Conservation (phyloP, 2,797 vertebrate genomes). For the Acipenser ruthenus region DNA sequence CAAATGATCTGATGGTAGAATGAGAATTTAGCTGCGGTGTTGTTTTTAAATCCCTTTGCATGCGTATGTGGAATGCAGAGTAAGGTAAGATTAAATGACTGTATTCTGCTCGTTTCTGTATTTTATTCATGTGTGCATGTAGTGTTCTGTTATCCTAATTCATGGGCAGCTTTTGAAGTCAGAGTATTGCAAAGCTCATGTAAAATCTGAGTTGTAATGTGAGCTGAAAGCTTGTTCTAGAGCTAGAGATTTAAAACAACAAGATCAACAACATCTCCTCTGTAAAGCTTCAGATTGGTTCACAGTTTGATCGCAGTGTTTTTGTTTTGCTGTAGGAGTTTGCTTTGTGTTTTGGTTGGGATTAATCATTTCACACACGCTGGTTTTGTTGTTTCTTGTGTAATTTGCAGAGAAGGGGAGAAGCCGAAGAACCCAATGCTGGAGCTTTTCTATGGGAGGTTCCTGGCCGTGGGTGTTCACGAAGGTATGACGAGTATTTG, state of each 20-base stretch:
- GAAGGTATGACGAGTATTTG: constrained; percentile 65
- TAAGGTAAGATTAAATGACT: constrained; percentile 1
- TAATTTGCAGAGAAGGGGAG: constrained; percentile 76
- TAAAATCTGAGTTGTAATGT: no score
- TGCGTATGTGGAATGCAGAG: constrained; percentile 4
- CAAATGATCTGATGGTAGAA: no score
- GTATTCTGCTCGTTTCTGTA: neutral
- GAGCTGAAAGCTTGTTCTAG: no score
- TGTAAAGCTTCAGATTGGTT: constrained; percentile 19
- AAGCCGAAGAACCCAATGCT: constrained; percentile 99
- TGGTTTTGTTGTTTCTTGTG: neutral
- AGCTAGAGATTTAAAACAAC: no score
- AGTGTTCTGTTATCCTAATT: no score
- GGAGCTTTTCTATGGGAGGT: constrained; percentile 92
- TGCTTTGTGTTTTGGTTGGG: neutral
- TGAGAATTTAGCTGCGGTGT: neutral
- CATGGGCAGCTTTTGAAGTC: no score
- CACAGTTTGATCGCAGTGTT: neutral
- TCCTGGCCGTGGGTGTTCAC: constrained; percentile 88
- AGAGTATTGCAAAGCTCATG: no score
- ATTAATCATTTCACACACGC: no score
- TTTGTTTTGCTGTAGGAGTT: neutral
- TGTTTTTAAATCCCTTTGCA: constrained; percentile 3
- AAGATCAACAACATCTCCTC: neutral
- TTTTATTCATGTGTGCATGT: no score